Percentiles rank a stretch among this genome's conserved stretches.
Conservation (phyloP, 2,797 vertebrate genomes). For the Oceanodroma leucorhoa region DNA sequence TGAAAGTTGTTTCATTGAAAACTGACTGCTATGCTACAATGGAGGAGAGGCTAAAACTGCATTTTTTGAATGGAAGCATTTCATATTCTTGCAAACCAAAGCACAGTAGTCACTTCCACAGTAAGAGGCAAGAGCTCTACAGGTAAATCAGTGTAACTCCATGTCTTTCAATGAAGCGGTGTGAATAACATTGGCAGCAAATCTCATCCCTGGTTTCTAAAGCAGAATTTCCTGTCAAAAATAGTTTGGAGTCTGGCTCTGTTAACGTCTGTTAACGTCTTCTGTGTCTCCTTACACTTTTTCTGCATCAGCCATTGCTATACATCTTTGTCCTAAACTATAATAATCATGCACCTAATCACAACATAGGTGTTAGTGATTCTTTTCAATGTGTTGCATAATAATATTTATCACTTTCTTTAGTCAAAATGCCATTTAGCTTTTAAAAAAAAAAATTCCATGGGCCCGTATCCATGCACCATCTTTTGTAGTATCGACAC, state of each 20-base stretch:
- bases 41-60: background rate
- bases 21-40: background rate
- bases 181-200: background rate
- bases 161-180: background rate
- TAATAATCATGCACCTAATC: background rate
- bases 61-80: background rate
- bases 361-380: background rate
- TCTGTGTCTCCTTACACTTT: background rate
- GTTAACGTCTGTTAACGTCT: background rate
- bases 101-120: background rate
- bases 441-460: background rate
- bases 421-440: background rate
- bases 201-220: background rate
- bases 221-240: background rate
- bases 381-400: background rate
- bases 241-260: background rate
- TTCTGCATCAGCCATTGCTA: background rate
- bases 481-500: background rate
- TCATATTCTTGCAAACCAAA: background rate
- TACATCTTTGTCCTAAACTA: background rate
- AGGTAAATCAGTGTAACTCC: background rate
- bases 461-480: fast-evolving
- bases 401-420: background rate
- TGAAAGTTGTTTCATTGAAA: background rate
- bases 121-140: background rate